Conservation (phyloP, 2,888 invertebrate species). For the Meteorus cinctellus region DNA sequence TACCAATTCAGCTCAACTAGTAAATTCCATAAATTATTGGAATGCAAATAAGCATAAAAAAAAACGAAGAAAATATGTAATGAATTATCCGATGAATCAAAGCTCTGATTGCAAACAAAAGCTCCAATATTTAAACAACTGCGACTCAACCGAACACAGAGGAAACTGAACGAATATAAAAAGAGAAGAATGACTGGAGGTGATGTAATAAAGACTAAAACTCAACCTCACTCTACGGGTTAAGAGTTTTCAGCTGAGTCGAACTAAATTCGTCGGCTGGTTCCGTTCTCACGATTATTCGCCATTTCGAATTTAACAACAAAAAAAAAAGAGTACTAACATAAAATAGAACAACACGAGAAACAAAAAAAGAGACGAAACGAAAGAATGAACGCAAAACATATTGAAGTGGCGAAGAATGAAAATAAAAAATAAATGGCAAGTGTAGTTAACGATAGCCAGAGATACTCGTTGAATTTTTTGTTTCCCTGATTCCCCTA, state of each 20-base stretch:
- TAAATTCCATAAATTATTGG: too few species aligned
- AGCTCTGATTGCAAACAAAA: not conserved
- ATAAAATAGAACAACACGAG: slow-evolving; percentile 8
- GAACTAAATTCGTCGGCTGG: slow-evolving; percentile 44
- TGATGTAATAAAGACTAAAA: not conserved
- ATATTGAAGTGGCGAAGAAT: slow-evolving; percentile 3
- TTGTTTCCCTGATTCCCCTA: not conserved
- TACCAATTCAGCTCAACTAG: too few species aligned
- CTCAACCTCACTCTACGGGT: slow-evolving; percentile 32
- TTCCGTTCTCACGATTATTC: slow-evolving; percentile 52
- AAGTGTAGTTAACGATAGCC: not conserved
- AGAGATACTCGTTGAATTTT: not conserved
- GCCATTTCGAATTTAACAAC: slow-evolving; percentile 43
- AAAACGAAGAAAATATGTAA: not conserved
- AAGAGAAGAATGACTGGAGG: too few species aligned
- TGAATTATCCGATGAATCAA: not conserved
- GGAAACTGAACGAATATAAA: not conserved
- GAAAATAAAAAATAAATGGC: not conserved
- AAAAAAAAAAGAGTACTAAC: slow-evolving; percentile 23
- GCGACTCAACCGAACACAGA: not conserved
- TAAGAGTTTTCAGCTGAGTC: slow-evolving; percentile 43
- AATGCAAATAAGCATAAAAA: not conserved
- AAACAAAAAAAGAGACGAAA: not conserved
- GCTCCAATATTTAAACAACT: not conserved
- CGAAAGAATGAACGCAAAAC: not conserved